Conservation (phyloP, 2,888 invertebrate genomes). For the Thelaira solivaga region DNA sequence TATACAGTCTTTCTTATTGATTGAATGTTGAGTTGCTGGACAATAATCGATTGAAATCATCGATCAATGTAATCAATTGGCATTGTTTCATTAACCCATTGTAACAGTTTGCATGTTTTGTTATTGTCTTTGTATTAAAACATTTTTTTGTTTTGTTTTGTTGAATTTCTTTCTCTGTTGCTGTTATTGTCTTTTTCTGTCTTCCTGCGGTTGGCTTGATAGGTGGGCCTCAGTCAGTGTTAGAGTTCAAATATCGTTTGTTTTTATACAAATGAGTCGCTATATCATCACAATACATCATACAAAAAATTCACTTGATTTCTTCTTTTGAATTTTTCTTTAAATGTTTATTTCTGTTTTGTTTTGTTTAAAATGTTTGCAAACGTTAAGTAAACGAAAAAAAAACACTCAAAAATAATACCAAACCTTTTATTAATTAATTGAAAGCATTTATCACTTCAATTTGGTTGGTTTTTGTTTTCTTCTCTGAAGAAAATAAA, state of each 20-base stretch:
- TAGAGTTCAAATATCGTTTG: constrained; percentile 61
- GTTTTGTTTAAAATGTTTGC: constrained; percentile 21
- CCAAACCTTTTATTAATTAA: constrained; percentile 47
- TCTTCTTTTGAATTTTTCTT: constrained; percentile 4
- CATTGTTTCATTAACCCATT: constrained; percentile 65
- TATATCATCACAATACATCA: constrained; percentile 35
- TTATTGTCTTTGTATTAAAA: constrained; percentile 38
- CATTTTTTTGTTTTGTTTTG: constrained; percentile 21
- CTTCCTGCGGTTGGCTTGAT: constrained; percentile 51
- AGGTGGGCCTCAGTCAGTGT: constrained; percentile 58
- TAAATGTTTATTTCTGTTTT: not conserved
- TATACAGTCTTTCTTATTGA: constrained; percentile 19
- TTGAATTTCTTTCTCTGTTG: constrained; percentile 15
- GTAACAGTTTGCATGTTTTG: constrained; percentile 35
- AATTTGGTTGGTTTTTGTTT: not conserved
- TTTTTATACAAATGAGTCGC: constrained; percentile 48
- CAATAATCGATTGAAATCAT: constrained; percentile 76
- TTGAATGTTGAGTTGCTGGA: constrained; percentile 64
- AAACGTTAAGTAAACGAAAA: constrained; percentile 24
- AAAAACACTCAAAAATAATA: constrained; percentile 9
- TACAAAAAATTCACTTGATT: no score
- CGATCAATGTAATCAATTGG: constrained; percentile 71
- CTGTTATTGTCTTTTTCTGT: no score
- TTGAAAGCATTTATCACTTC: constrained; percentile 37
- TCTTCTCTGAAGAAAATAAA: no score